phyloP scores from a whole-genome alignment of 2,888 invertebrate species.

The Leucania comma region DNA sequence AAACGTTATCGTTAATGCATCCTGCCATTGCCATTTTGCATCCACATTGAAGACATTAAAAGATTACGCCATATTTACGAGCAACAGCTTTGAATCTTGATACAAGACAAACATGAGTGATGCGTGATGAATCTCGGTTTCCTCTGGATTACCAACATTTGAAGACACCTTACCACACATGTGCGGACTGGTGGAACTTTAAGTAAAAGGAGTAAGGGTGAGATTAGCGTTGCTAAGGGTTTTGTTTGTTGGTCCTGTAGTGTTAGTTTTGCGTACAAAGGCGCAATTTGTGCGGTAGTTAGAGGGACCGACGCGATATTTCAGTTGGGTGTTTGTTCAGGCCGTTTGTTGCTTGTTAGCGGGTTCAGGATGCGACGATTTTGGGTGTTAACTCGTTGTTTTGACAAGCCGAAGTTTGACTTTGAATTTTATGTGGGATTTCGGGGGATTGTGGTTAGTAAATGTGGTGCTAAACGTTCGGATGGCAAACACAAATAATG shows the following conservation, averaged over 20 bases:
- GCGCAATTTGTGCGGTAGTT: conserved; percentile 74
- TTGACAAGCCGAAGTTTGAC: conserved; percentile 61
- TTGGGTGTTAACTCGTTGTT: conserved; percentile 65
- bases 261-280: conserved; percentile 79
- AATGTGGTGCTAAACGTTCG: conserved; percentile 20
- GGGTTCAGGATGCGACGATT: conserved; percentile 62
- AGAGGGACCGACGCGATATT: conserved; percentile 70
- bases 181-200: not conserved
- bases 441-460: conserved; percentile 41
- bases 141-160: conserved; percentile 67
- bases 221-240: conserved; percentile 43
- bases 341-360: conserved; percentile 65
- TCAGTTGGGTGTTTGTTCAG: conserved; percentile 77
- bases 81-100: conserved; percentile 41
- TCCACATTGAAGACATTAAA: conserved; percentile 61
- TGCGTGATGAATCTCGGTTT: conserved; percentile 69
- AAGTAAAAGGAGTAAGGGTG: conserved; percentile 34
- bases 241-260: conserved; percentile 42
- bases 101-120: conserved; percentile 60
- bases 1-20: conserved; percentile 9
- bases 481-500: conserved; percentile 1
- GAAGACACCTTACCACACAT: conserved; percentile 7
- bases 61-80: conserved; percentile 61
- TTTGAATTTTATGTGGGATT: conserved; percentile 50
- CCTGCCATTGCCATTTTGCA: conserved; percentile 47